These are phyloP conservation scores for Eugnorisma glareosa DNA, from an alignment of 2,888 invertebrate species.

Conservation along the genomic window DNA sequence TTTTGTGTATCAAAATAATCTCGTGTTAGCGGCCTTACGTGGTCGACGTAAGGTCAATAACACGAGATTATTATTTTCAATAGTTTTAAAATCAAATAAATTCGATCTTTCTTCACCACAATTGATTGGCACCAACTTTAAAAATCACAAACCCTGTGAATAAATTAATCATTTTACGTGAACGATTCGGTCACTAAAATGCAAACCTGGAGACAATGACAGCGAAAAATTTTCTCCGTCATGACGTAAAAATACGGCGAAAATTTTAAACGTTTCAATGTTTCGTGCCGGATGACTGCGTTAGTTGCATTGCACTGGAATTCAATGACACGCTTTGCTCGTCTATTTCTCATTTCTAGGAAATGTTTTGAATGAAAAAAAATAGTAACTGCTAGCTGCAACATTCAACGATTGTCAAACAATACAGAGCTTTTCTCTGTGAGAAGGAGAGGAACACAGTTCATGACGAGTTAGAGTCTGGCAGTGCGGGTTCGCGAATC, in stretches of 20 bases:
- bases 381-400: slow-evolving; percentile 3
- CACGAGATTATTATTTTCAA: no score
- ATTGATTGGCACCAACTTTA: not conserved
- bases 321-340: slow-evolving; percentile 36
- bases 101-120: not conserved
- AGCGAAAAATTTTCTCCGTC: not conserved
- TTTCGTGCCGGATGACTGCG: slow-evolving; percentile 25
- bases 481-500: not conserved
- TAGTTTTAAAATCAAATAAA: not conserved
- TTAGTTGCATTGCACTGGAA: slow-evolving; percentile 24
- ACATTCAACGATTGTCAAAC: slow-evolving; percentile 18
- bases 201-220: slow-evolving; percentile 13
- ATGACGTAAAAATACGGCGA: slow-evolving; percentile 18
- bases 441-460: not conserved
- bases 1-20: not conserved
- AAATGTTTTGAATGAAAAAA: slow-evolving; percentile 32
- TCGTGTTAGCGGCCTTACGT: not conserved
- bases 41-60: no score
- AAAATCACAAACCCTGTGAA: not conserved
- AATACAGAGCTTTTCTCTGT: not conserved
- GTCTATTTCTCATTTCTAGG: slow-evolving; percentile 19
- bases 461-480: not conserved
- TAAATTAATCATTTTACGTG: not conserved
- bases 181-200: not conserved
- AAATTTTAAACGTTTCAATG: slow-evolving; percentile 42